A percentile compares a stretch with the other conserved stretches of the same genome.
These are phyloP conservation scores for Erebia epiphron DNA, from an alignment of 2,888 invertebrate genomes.

Conservation along the genomic window DNA sequence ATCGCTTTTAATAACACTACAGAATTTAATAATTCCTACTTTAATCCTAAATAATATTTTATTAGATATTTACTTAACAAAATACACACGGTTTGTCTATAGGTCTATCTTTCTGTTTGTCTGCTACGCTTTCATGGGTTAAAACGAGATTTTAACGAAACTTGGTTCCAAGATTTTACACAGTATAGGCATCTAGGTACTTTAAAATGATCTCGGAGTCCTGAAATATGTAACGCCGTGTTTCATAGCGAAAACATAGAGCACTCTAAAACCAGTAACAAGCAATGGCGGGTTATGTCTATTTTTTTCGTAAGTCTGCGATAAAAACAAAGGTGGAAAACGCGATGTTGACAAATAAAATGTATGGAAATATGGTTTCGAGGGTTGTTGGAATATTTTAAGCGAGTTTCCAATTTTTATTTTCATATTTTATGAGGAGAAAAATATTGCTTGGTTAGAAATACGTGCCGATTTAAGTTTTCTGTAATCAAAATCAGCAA, in stretches of 20 bases:
- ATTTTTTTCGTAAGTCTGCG: background rate
- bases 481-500: too few species aligned
- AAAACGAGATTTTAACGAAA: too few species aligned
- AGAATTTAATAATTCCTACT: too few species aligned
- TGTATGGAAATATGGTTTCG: constrained; percentile 12
- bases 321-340: constrained; percentile 7
- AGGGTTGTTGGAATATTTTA: constrained; percentile 3
- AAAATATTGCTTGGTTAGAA: background rate
- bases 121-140: too few species aligned
- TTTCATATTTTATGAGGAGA: constrained; percentile 5
- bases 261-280: background rate
- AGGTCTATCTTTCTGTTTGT: too few species aligned
- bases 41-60: too few species aligned
- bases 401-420: constrained; percentile 1
- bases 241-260: background rate
- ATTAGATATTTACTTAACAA: too few species aligned
- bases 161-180: too few species aligned
- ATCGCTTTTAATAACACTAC: too few species aligned
- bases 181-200: too few species aligned
- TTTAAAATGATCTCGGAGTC: background rate
- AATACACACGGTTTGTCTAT: too few species aligned
- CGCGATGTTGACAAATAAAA: constrained; percentile 14
- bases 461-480: background rate
- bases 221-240: too few species aligned
- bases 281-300: background rate